These are phyloP conservation scores for Margarornis squamiger DNA, from an alignment of 2,797 vertebrate genomes.

Conservation along the genomic window DNA sequence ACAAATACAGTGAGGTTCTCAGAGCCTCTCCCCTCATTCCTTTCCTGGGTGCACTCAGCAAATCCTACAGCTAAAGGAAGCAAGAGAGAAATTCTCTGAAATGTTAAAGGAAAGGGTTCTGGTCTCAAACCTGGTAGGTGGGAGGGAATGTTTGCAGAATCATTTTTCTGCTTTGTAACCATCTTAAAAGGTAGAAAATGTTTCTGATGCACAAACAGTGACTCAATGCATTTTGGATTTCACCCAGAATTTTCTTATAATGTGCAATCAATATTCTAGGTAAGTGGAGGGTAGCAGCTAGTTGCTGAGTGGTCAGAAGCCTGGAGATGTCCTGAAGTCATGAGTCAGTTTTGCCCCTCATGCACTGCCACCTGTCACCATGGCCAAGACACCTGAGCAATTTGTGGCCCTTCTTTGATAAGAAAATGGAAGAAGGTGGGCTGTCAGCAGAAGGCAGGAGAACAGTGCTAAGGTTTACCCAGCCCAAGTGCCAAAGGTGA, in stretches of 20 bases:
- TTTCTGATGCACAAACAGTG: neutral
- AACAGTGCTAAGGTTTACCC: neutral
- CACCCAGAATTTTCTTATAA: neutral
- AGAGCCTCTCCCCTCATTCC: neutral
- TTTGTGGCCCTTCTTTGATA: neutral
- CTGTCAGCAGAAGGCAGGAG: neutral
- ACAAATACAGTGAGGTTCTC: neutral
- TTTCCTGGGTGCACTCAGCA: neutral
- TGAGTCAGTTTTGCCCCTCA: neutral
- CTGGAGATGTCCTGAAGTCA: neutral
- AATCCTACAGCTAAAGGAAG: neutral
- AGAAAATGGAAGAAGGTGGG: neutral
- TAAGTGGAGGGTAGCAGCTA: neutral
- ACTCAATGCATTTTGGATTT: neutral
- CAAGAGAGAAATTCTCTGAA: neutral
- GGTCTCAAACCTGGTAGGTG: neutral
- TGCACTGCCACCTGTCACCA: neutral
- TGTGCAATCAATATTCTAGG: neutral
- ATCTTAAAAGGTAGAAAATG: neutral
- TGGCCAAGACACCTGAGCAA: neutral
- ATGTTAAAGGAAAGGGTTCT: neutral
- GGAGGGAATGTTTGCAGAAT: neutral
- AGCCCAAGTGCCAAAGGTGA: accelerated
- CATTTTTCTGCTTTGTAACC: neutral
- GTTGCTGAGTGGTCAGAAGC: neutral